Base-by-base conservation (phyloP, 2,797 vertebrate species). In the Saxicola maurus region DNA sequence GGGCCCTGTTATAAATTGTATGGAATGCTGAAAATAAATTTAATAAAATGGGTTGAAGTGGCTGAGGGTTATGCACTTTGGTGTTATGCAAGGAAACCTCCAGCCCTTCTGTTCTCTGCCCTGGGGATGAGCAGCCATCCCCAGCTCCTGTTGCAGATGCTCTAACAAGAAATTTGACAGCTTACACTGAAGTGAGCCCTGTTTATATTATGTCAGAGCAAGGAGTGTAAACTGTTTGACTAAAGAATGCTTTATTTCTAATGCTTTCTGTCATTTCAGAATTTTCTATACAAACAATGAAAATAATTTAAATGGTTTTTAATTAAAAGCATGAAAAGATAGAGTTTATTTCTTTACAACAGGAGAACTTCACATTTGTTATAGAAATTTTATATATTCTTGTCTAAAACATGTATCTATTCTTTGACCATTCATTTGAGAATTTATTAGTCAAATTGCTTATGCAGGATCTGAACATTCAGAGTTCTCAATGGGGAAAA, bases 221-320 rank as follows among this genome's bases (percentile, higher is more conserved):
- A 33, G n/a, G 18, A 92, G n/a, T 6, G 1, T 94, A 94, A 94
- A 94, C 73, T 92, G 69, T 91, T 91, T 89, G 53, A 77, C 40
- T 81, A 31, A 91, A 68, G 73, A 83, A 75, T 81, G 33, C 11
- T 80, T 92, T 92, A 65, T 80, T 94, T 81, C 72, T 62, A 87
- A 92, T 37, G 24, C 51, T 68, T 85, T 72, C 76, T 92, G 89
- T 66, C 77, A 68, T 46, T 83, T 86, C 82, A 92, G 89, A 93
- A 90, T 92, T 94, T 92, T 91, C 82, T 75, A 2, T 59, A 48
- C 65, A 94, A 94, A 93, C 80, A 91, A 4, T 51, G 76, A 75
- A 71, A 79, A 55, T 75, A 25, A 78, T 62, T 87, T 89, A 68
- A 66, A 55, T 73, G 21, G 23, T 6, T 28, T 49, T 83, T 86